phyloP scores from a whole-genome alignment of 2,888 invertebrate genomes.

The Pyrgus malvae region DNA sequence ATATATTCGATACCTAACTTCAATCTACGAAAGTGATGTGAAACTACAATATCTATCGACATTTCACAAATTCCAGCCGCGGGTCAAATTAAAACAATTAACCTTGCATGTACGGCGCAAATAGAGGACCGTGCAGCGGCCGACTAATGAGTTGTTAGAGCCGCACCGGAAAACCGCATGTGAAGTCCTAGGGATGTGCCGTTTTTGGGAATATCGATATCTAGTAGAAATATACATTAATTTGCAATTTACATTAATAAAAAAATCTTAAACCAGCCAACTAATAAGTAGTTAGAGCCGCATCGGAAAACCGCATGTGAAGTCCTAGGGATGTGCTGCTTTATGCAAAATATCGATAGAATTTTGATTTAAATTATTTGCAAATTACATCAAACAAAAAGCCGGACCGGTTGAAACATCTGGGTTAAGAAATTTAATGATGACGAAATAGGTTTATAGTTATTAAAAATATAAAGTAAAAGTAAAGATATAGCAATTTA shows the following conservation, averaged over 20 bases:
- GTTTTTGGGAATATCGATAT: background rate
- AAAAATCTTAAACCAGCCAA: too few relatives aligned
- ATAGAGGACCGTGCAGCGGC: constrained; percentile 52
- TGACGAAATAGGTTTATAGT: too few relatives aligned
- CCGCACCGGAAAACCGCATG: constrained; percentile 61
- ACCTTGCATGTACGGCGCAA: constrained; percentile 54
- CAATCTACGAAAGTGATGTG: background rate
- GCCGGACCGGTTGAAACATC: too few relatives aligned
- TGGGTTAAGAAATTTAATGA: too few relatives aligned
- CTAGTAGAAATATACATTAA: too few relatives aligned
- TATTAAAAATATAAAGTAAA: too few relatives aligned
- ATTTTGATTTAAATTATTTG: too few relatives aligned
- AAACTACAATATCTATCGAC: constrained; percentile 6
- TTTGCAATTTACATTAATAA: too few relatives aligned
- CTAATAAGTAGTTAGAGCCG: constrained; percentile 73
- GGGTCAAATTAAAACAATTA: constrained; percentile 70
- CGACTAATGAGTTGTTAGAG: constrained; percentile 73
- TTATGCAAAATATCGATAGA: background rate
- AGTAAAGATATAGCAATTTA: too few relatives aligned
- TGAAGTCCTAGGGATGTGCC: constrained; percentile 44
- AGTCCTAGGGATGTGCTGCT: constrained; percentile 42
- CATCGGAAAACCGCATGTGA: constrained; percentile 60
- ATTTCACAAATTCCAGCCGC: constrained; percentile 29
- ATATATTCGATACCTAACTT: too few relatives aligned
- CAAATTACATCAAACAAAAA: too few relatives aligned